These are phyloP conservation scores for Pristionchus mayeri DNA, from an alignment of 2,888 invertebrate genomes.

Conservation along the genomic window DNA sequence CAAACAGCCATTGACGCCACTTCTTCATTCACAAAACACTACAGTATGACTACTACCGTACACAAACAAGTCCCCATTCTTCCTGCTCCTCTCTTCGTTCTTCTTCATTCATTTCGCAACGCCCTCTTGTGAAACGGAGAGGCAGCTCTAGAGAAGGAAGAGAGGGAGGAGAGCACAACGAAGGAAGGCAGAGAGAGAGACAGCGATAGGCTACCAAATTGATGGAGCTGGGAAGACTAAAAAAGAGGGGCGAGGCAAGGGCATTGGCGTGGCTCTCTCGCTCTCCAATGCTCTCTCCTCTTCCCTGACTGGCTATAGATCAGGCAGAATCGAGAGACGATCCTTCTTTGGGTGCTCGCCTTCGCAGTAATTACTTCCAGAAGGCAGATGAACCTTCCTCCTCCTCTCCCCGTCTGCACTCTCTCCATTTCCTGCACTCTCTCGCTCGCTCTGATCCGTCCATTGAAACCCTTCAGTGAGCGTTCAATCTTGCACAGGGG, in stretches of 20 bases:
- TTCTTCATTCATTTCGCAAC: slow-evolving; percentile 34
- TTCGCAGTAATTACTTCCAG: slow-evolving; percentile 37
- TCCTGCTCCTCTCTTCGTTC: neutral
- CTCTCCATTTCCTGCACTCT: slow-evolving; percentile 8
- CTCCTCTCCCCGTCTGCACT: neutral
- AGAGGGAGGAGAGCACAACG: neutral
- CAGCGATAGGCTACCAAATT: slow-evolving; percentile 41
- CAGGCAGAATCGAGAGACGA: neutral
- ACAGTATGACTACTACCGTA: neutral
- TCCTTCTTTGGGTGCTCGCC: neutral
- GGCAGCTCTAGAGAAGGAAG: neutral
- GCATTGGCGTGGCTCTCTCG: neutral
- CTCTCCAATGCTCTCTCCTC: slow-evolving; percentile 25
- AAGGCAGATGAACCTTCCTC: neutral
- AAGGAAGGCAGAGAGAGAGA: slow-evolving; percentile 15
- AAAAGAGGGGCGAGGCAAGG: slow-evolving; percentile 14
- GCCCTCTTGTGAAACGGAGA: slow-evolving; percentile 27
- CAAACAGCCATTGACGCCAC: slow-evolving; percentile 13
- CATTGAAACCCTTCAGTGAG: neutral
- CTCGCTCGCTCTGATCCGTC: neutral
- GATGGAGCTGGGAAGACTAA: slow-evolving; percentile 41
- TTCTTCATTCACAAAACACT: neutral
- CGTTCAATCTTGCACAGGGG: slow-evolving; percentile 6
- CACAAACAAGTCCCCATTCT: neutral
- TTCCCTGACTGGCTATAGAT: neutral